Evolutionary conservation across 2,888 invertebrate genomes (phyloP).

Genomic region (Blastobasis adustella): DNA sequence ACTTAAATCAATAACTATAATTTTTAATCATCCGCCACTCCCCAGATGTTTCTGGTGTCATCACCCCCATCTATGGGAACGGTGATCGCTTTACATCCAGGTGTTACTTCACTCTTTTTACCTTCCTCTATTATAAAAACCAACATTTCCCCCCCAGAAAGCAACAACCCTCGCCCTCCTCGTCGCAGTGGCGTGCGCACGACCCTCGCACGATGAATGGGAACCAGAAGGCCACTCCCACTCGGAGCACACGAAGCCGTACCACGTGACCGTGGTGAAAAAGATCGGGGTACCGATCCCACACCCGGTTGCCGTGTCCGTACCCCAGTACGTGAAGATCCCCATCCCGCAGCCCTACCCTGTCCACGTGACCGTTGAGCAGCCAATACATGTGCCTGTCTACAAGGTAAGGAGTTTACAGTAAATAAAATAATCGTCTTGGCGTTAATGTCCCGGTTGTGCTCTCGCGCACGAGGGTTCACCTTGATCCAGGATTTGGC

Average conservation of each 20-base stretch:
- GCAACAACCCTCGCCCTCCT: slow-evolving; percentile 51
- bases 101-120: too few species aligned
- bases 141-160: slow-evolving; percentile 46
- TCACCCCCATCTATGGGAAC: too few species aligned
- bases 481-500: too few species aligned
- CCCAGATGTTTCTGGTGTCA: too few species aligned
- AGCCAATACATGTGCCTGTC: slow-evolving; percentile 82
- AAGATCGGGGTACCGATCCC: slow-evolving; percentile 84
- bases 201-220: slow-evolving; percentile 59
- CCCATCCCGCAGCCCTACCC: slow-evolving; percentile 85
- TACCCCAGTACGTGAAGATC: slow-evolving; percentile 80
- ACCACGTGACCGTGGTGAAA: slow-evolving; percentile 81
- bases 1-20: too few species aligned
- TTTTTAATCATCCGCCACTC: too few species aligned
- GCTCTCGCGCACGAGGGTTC: too few species aligned
- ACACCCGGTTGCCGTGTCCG: slow-evolving; percentile 81
- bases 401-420: slow-evolving; percentile 69
- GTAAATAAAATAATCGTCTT: neutral
- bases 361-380: slow-evolving; percentile 81
- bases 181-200: slow-evolving; percentile 40
- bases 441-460: too few species aligned
- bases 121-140: neutral
- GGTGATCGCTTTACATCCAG: too few species aligned
- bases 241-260: slow-evolving; percentile 80
- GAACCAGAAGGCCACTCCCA: slow-evolving; percentile 77